Percentiles rank a stretch among this genome's conserved stretches.
These are phyloP conservation scores for Stenotaenia linearis DNA, from an alignment of 2,888 invertebrate genomes.

Conservation along the genomic window DNA sequence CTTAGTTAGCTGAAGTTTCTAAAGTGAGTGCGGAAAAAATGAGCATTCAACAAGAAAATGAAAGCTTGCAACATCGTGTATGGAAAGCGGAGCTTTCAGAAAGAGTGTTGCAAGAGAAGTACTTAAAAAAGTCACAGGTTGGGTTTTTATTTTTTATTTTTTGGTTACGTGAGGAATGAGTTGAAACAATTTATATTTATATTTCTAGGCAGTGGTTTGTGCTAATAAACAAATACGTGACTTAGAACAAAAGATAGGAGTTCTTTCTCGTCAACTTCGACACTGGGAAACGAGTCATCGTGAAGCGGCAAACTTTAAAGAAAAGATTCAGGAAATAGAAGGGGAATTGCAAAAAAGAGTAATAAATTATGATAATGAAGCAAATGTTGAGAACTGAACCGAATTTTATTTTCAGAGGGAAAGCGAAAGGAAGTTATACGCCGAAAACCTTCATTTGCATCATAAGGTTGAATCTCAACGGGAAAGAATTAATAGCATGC, in stretches of 20 bases:
- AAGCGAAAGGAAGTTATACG: constrained; percentile 31
- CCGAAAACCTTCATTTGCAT: constrained; percentile 35
- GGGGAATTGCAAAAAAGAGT: constrained; percentile 33
- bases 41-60: background rate
- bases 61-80: background rate
- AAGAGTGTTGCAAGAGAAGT: constrained; percentile 9
- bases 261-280: constrained; percentile 24
- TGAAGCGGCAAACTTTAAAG: constrained; percentile 26
- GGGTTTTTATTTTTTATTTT: background rate
- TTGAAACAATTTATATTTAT: background rate
- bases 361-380: background rate
- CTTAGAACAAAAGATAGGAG: constrained; percentile 21
- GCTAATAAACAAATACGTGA: constrained; percentile 30
- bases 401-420: constrained; percentile 27
- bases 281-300: constrained; percentile 24
- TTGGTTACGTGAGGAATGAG: too few relatives aligned
- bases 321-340: constrained; percentile 22
- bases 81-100: constrained; percentile 26
- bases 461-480: constrained; percentile 34
- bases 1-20: background rate
- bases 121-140: background rate
- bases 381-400: background rate
- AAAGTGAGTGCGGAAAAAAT: background rate
- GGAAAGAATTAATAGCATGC: constrained; percentile 34
- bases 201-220: background rate